Base-by-base conservation (phyloP, 37 sponge, comb jelly and placozoan genomes). In the Tethya wilhelma region DNA sequence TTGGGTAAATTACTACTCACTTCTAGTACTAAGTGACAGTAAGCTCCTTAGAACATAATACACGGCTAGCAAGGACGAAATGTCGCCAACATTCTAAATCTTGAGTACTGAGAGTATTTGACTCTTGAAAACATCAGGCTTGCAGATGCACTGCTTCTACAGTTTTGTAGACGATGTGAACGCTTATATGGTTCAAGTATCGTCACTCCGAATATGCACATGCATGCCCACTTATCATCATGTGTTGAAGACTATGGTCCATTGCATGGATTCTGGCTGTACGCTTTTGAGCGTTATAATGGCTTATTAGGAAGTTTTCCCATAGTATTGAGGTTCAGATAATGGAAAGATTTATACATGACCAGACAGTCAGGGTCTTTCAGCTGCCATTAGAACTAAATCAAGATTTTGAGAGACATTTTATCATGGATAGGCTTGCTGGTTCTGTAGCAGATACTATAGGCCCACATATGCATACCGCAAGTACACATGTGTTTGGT, bases 11-110 rank as follows among this genome's bases (percentile, higher is more conserved):
- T 59, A 82, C 38, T 88, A 58, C 56, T 82, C 83, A 26, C 34
- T 88, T 22, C 43, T 67, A 32, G 38, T 40, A 30, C 37, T 87
- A 1, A 23, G 43, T 44, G 83, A 39, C 14, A 39, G 75, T n/a
- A n/a, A n/a, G n/a, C n/a, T n/a, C n/a, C n/a, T n/a, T n/a, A n/a
- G n/a, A n/a, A n/a, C n/a, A n/a, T n/a, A n/a, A n/a, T n/a, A n/a
- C n/a, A n/a, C n/a, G n/a, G n/a, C n/a, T n/a, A 25, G 90, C 90
- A 29, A 79, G 46, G 12, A 78, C 85, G 78, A 83, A 79, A 44
- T 71, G 68, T 7, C 68, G 42, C 89, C 89, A 89, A 44, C 78
- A 83, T 36, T 77, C 73, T n/a, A 82, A 37, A 36, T 88, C 78
- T 59, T 69, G 66, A 34, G 26, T 23, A 33, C 70, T 33, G 17